phyloP scores from a whole-genome alignment of 1,140 invertebrate genomes.

The Sarcophaga peregrina region DNA sequence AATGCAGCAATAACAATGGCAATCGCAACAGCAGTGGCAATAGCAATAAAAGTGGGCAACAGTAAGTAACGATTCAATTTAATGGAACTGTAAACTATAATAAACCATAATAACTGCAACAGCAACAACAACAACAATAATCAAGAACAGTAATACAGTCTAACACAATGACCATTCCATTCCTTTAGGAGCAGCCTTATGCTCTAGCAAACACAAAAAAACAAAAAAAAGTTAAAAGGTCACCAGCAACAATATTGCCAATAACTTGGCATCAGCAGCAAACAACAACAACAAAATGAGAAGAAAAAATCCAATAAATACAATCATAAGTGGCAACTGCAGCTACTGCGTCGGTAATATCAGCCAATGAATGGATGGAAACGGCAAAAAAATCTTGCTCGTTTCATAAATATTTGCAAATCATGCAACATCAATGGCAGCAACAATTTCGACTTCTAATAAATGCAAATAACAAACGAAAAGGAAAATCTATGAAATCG shows the following conservation, averaged over 20 bases:
- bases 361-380: too few species aligned
- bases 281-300: too few species aligned
- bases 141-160: too few species aligned
- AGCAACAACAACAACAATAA: background rate
- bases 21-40: background rate
- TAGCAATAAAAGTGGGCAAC: background rate
- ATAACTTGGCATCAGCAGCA: background rate
- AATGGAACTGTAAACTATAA: background rate
- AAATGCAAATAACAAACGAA: background rate
- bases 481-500: background rate
- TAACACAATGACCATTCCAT: too few species aligned
- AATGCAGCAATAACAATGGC: background rate
- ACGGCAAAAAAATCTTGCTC: too few species aligned
- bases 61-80: conserved; percentile 11
- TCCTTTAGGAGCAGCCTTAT: too few species aligned
- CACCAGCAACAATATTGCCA: background rate
- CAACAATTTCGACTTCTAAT: background rate
- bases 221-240: conserved; percentile 12
- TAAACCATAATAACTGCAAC: background rate
- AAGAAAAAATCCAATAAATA: too few species aligned
- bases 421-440: background rate
- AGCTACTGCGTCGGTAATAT: too few species aligned
- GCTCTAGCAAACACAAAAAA: background rate
- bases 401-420: background rate
- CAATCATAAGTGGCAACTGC: too few species aligned